Conservation (phyloP, 2,797 vertebrate species). For the Argentina silus region DNA sequence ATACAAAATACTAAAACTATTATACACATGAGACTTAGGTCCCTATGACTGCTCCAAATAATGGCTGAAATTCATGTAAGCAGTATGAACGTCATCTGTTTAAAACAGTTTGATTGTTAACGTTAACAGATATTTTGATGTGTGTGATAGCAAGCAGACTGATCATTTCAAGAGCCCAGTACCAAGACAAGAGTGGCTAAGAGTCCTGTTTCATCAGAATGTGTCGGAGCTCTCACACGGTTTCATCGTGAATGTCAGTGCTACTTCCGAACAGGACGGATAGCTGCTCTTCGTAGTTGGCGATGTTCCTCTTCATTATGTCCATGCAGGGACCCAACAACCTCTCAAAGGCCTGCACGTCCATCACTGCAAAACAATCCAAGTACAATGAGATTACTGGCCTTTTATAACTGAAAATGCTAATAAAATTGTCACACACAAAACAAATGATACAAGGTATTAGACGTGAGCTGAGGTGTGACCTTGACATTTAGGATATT, state of each 20-base stretch:
- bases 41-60: background rate
- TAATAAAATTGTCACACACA: background rate
- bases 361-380: conserved; percentile 83
- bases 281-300: conserved; percentile 97
- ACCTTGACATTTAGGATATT: too few species aligned
- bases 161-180: background rate
- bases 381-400: background rate
- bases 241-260: conserved; percentile 87
- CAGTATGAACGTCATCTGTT: background rate
- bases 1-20: conserved; percentile 8
- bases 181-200: background rate
- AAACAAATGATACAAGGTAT: background rate
- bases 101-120: conserved; percentile 4
- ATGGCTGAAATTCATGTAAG: background rate
- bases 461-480: too few species aligned
- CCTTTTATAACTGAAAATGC: too few species aligned
- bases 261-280: conserved; percentile 93
- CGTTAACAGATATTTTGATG: background rate
- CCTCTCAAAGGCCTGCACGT: conserved; percentile 96
- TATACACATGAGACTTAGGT: background rate
- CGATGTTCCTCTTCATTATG: conserved; percentile 99
- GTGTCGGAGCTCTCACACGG: background rate
- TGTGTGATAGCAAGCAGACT: background rate
- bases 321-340: conserved; percentile 99
- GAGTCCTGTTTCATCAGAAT: background rate